These are phyloP conservation scores for Jacana jacana DNA, from an alignment of 2,113 vertebrate species.

Conservation along the genomic window DNA sequence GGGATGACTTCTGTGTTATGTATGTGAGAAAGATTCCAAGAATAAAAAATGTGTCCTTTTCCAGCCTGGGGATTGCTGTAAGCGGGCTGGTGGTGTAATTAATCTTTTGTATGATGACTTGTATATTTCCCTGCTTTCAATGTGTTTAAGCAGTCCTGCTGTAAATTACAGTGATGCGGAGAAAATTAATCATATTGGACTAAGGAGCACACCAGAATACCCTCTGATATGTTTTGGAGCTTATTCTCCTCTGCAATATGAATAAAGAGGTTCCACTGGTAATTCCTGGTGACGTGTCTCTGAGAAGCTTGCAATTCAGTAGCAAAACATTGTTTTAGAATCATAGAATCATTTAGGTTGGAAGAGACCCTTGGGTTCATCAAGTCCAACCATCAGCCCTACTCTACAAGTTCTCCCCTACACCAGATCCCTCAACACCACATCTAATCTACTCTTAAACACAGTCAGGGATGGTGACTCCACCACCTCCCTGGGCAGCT, in stretches of 20 bases:
- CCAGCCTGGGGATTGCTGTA: constrained; percentile 7
- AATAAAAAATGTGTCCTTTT: constrained; percentile 29
- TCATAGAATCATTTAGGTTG: too few relatives aligned
- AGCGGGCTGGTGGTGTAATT: not conserved
- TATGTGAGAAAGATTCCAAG: constrained; percentile 23
- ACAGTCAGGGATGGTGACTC: too few relatives aligned
- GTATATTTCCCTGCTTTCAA: not conserved
- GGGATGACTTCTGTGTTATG: not conserved
- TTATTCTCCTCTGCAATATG: not conserved
- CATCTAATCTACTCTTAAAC: too few relatives aligned
- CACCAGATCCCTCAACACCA: too few relatives aligned
- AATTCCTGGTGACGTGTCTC: not conserved
- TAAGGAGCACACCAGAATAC: not conserved
- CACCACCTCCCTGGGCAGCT: too few relatives aligned
- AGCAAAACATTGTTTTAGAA: not conserved
- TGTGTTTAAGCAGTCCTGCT: not conserved
- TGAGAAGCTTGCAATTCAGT: not conserved
- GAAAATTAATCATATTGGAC: constrained; percentile 12
- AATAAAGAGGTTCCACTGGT: not conserved
- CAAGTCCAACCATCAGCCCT: too few relatives aligned
- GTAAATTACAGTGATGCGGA: not conserved
- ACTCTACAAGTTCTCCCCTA: too few relatives aligned
- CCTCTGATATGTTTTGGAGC: not conserved
- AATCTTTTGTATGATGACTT: constrained; percentile 8
- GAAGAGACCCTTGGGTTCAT: too few relatives aligned